A percentile compares a stretch with the other conserved stretches of the same genome.
phyloP scores from a whole-genome alignment of 2,797 vertebrate species.

The Brachyrhaphis roseni region DNA sequence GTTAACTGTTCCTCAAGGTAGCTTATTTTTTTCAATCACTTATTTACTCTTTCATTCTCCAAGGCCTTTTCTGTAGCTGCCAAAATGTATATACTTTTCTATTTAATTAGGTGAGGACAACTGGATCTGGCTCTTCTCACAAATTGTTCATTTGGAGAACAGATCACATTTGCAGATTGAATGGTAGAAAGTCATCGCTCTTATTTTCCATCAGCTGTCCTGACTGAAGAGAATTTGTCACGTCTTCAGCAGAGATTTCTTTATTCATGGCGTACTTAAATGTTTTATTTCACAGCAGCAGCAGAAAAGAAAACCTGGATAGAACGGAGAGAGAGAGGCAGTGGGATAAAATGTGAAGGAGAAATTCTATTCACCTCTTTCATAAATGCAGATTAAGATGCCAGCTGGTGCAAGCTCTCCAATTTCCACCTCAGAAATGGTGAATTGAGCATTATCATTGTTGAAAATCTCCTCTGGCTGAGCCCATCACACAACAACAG shows the following conservation, averaged over 20 bases:
- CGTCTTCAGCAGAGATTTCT: constrained; percentile 56
- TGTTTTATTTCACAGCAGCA: constrained; percentile 68
- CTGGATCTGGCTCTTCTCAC: constrained; percentile 20
- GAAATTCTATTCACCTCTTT: constrained; percentile 48
- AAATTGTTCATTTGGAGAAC: constrained; percentile 17
- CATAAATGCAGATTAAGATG: constrained; percentile 62
- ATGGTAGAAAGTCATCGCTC: constrained; percentile 24
- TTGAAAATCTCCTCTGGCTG: constrained; percentile 44
- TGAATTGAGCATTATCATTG: constrained; percentile 44
- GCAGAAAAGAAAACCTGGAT: constrained; percentile 33
- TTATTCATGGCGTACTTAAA: constrained; percentile 68
- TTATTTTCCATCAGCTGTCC: constrained; percentile 41
- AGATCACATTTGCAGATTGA: constrained; percentile 22
- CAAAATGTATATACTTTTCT: constrained; percentile 30
- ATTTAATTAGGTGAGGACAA: constrained; percentile 49
- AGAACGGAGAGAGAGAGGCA: background rate
- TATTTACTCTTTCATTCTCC: constrained; percentile 42
- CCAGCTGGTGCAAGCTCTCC: constrained; percentile 53
- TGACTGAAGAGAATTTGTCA: constrained; percentile 45
- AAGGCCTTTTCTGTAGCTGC: constrained; percentile 29
- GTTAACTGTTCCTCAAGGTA: constrained; percentile 26
- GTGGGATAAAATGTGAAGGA: constrained; percentile 2
- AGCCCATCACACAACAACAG: constrained; percentile 30
- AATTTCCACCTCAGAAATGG: constrained; percentile 37
- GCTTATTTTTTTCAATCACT: constrained; percentile 55